phyloP scores from a whole-genome alignment of 2,113 vertebrate species.

The Colaptes auratus region DNA sequence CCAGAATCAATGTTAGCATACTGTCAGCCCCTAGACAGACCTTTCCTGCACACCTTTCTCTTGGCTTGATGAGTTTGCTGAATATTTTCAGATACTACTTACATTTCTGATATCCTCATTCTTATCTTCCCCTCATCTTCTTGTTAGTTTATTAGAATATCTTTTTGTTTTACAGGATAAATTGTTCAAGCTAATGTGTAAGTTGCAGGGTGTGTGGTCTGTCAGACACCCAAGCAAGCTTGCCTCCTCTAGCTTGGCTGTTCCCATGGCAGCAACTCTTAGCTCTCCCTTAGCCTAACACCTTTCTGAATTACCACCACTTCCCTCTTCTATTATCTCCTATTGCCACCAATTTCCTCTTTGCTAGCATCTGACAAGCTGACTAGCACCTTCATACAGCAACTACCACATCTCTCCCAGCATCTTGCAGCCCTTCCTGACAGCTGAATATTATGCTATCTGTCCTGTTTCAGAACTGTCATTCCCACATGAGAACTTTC shows the following conservation, averaged over 20 bases:
- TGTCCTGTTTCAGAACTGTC: conserved; percentile 4
- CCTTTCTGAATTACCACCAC: conserved; percentile 47
- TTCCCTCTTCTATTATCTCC: conserved; percentile 46
- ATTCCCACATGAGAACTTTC: neutral
- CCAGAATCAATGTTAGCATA: neutral
- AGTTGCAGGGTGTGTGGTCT: neutral
- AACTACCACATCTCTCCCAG: neutral
- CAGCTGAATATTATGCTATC: conserved; percentile 19
- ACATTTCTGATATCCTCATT: neutral
- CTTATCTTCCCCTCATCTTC: neutral
- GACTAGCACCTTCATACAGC: conserved; percentile 17
- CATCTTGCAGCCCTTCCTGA: conserved; percentile 19
- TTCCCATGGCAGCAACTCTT: conserved; percentile 54
- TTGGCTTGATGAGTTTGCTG: neutral
- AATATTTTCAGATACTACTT: neutral
- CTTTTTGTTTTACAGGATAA: neutral
- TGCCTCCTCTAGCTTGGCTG: neutral
- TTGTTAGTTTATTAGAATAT: neutral
- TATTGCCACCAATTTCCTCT: conserved; percentile 61
- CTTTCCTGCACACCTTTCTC: neutral
- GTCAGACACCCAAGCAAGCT: neutral
- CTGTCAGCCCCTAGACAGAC: neutral
- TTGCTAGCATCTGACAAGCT: conserved; percentile 28
- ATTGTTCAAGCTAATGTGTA: neutral
- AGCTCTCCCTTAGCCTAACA: neutral